Evolutionary conservation across 1,140 invertebrate genomes (phyloP).

Genomic region (Schlechtendalia chinensis): DNA sequence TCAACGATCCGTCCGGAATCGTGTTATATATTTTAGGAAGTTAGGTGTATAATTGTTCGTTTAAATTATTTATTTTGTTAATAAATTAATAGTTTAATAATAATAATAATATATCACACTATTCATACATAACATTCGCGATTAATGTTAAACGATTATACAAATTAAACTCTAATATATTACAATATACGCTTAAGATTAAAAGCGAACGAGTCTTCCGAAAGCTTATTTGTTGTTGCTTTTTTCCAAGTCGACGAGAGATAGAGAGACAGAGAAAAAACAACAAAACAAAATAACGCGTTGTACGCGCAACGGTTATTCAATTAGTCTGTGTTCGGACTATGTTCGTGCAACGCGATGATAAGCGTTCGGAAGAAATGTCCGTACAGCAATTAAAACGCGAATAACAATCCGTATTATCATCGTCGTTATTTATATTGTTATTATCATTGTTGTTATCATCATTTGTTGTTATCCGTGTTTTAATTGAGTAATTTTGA

Average conservation of each 20-base stretch:
- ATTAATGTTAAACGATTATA: conserved; percentile 43
- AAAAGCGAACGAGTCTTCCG: conserved; percentile 35
- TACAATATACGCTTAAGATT: conserved; percentile 24
- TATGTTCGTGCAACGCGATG: too few relatives aligned
- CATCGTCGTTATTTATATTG: background rate
- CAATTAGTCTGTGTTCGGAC: too few relatives aligned
- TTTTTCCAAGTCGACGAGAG: too few relatives aligned
- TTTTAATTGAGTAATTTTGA: conserved; percentile 48
- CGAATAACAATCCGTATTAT: conserved; percentile 18
- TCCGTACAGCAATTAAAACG: conserved; percentile 40
- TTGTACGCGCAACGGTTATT: too few relatives aligned
- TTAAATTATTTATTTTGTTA: conserved; percentile 43
- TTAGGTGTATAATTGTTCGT: conserved; percentile 20
- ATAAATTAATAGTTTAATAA: conserved; percentile 48
- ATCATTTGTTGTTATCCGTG: conserved; percentile 24
- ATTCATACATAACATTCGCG: conserved; percentile 44
- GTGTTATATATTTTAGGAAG: conserved; percentile 35
- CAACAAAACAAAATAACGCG: too few relatives aligned
- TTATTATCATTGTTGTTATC: background rate
- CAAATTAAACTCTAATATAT: conserved; percentile 47
- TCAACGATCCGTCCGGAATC: conserved; percentile 35
- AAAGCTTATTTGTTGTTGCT: conserved; percentile 2
- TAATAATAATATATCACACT: conserved; percentile 35
- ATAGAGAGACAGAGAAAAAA: too few relatives aligned
- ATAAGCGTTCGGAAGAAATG: conserved; percentile 41